Evolutionary conservation across 2,113 vertebrate species (phyloP), one percentile per base, ranked within the genome.

Genomic region (Alexandromys fortis): DNA sequence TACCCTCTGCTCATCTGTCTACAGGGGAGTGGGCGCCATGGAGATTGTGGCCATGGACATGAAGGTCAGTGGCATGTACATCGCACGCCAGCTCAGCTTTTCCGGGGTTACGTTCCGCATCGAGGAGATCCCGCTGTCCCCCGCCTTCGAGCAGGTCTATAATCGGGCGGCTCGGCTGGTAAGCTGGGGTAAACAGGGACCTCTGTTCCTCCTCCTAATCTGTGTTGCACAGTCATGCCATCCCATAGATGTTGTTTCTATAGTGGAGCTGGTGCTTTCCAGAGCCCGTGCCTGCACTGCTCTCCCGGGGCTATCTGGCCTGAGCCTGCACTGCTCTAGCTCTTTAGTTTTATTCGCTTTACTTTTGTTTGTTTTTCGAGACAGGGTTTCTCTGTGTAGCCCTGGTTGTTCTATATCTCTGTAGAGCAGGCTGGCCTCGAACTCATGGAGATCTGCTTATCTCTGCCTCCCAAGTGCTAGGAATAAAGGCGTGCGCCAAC

Each of bases 21-120:
- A 0, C 96, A 99, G 99, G 98, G 99, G 99, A 2, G 99, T 99
- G 0, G 99, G 99, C 0, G 99, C 99, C 2, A 99, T 99, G 99
- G 99, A 99, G 98, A 99, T 99, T 0, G 99, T 99, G 92, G 99
- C 99, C 47, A 99, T 99, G 99, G 99, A 99, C 97, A 99, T 99
- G 99, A 99, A 99, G 97, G 99, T 99, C 97, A 99, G 99, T 7
- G 99, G 99, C 87, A 99, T 99, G 99, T 99, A 99, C 98, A 99
- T 99, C 3, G 99, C 99, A 7, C 98, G 99, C 97, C 99, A 99
- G 98, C 99, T 99, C 97, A 99, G 99, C 98, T 99, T 99, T 98
- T 99, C 99, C 0, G 99, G 99, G 1, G 99, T 99, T 83, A 99
- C 99, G 61, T 99, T 99, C 98, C 98, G 99, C 67, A 99, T 99